Conservation (phyloP, 2,888 invertebrate species). For the Acleris sparsana region DNA sequence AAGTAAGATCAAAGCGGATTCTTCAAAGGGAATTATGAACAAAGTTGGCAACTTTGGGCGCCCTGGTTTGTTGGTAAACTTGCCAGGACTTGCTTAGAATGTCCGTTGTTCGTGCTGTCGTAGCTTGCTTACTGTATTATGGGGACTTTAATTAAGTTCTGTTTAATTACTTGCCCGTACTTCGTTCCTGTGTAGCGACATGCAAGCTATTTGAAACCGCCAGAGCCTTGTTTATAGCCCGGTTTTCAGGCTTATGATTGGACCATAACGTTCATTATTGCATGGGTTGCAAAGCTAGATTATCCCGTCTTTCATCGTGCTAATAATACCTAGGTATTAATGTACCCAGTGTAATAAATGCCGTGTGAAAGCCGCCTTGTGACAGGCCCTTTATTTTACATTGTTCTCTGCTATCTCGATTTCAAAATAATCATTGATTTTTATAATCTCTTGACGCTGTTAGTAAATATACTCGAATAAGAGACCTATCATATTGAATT, state of each 20-base stretch:
- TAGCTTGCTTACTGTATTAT: constrained; percentile 53
- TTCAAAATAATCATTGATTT: not conserved
- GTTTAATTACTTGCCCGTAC: constrained; percentile 57
- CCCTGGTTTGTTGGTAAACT: constrained; percentile 65
- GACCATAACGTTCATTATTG: constrained; percentile 24
- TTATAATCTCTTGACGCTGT: not conserved
- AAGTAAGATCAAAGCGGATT: constrained; percentile 49
- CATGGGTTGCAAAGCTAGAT: not conserved
- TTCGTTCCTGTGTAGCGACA: constrained; percentile 41
- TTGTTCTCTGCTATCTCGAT: not conserved
- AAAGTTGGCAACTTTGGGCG: constrained; percentile 66
- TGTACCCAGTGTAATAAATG: constrained; percentile 23
- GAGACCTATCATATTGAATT: too few relatives aligned
- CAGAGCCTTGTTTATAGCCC: constrained; percentile 31
- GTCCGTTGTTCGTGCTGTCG: constrained; percentile 50
- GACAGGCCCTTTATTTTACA: too few relatives aligned
- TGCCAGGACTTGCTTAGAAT: constrained; percentile 43
- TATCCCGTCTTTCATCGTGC: constrained; percentile 28
- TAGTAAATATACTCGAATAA: too few relatives aligned
- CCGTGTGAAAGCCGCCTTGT: not conserved
- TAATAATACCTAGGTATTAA: constrained; percentile 30
- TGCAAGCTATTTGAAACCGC: constrained; percentile 38
- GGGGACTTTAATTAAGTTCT: constrained; percentile 63
- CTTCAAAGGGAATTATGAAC: constrained; percentile 71
- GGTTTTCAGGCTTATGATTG: constrained; percentile 26